Evolutionary conservation across 92 coral and sea anemone genomes (phyloP), one percentile per base, ranked within the genome.

Genomic region (Montipora capitata): DNA sequence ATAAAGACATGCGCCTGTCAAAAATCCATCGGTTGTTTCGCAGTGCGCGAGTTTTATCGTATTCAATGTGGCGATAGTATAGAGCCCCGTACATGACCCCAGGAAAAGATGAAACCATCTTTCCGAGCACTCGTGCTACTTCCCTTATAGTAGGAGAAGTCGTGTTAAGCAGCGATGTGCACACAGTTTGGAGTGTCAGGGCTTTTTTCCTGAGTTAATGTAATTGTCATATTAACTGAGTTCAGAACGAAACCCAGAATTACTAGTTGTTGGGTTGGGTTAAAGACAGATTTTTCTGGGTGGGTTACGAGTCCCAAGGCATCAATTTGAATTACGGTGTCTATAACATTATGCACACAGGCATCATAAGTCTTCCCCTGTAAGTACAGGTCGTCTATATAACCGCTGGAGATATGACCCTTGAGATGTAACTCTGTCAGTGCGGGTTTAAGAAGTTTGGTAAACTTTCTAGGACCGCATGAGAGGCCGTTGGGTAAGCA

Each of bases 401-500:
- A 69, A 74, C 72, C 84, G 6, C 84, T 76, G 14, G 89, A 85
- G 54, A 85, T 59, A 20, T 85, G 89, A 56, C 84, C 89, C 85
- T 76, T 43, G 42, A 74, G 20, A 11, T 76, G 89, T 16, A 63
- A 41, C 44, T 85, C 73, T 43, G 74, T 65, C 15, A 85, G 61
- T 10, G 90, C 85, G 38, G 85, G 91, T 67, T 78, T 87, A 54
- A 67, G 40, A 14, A 87, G 74, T 79, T 87, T 87, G n/a, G 85
- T 78, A 72, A 86, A 78, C 39, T 64, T 86, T 17, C 78, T 68
- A 3, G 90, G 85, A 16, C 77, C 86, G 70, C 85, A 78, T 35
- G 91, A 87, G 7, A 86, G 38, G 44, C 90, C 85, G 52, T 86
- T 86, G 40, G 84, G 85, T 79, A 86, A 18, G 64, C 90, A 86